Base-by-base conservation (phyloP, 2,888 invertebrate species). In the Pediacus dermestoides region DNA sequence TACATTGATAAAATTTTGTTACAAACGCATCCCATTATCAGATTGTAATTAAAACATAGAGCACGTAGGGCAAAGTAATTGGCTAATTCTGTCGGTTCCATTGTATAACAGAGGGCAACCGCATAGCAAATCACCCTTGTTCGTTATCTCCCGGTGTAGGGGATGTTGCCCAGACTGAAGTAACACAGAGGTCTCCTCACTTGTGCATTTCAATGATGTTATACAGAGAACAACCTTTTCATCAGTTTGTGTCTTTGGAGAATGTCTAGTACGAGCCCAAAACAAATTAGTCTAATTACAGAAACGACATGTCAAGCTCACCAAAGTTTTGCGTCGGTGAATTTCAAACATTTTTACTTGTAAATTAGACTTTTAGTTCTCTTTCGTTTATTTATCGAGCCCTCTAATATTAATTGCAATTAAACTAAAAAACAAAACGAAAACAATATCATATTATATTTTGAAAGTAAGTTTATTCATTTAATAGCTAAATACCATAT, bases 31-130 rank as follows among this genome's bases (percentile, higher is more conserved):
- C 61, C 57, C 61, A 66, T 66, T 64, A 67, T 66, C 65, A 57
- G 64, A 66, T 67, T 61, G 66, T 67, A 69, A 69, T 69, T 69
- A 69, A 68, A 69, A 69, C 63, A 66, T 66, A 63, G 61, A 61
- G 58, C 61, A 61, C 61, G 61, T 58, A 60, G 64, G 61, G 60
- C 56, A 60, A 50, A 60, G 66, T 68, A 68, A 68, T 68, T 68
- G 68, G 65, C 67, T 68, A 68, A 68, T 67, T 67, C 63, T 61
- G 66, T 61, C 66, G 59, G 65, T 57, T 59, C 63, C 61, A 64
- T 65, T 67, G 64, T 66, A 65, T 65, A 66, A 66, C 67, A 66
- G 66, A 64, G 67, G 67, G 67, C 65, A 67, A 68, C 68, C 68
- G 67, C 68, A 66, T 63, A 56, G 64, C 63, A 66, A 66, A 67